Evolutionary conservation across 1,140 invertebrate species (phyloP).

Genomic region (Drosophila lacteicornis): DNA sequence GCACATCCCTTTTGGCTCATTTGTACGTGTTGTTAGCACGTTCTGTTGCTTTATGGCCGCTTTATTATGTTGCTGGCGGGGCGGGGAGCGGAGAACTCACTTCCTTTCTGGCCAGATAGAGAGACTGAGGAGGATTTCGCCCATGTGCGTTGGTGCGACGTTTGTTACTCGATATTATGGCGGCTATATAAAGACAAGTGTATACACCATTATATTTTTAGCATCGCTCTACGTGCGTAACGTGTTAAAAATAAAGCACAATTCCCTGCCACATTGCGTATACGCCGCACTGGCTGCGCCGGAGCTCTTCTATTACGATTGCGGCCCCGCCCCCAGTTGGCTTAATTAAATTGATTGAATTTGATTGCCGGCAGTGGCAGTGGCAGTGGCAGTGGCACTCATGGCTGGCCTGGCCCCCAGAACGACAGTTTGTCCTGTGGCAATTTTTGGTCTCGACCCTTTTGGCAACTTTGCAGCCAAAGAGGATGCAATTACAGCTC

Average conservation of each 20-base stretch:
- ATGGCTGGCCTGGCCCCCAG: background rate
- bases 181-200: slow-evolving; percentile 75
- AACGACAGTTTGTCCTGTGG: slow-evolving; percentile 19
- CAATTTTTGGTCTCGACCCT: slow-evolving; percentile 12
- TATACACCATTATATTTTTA: slow-evolving; percentile 76
- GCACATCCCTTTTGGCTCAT: slow-evolving; percentile 72
- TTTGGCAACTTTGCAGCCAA: slow-evolving; percentile 16
- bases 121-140: background rate
- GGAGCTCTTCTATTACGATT: slow-evolving; percentile 21
- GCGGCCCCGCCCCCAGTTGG: slow-evolving; percentile 19
- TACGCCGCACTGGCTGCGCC: slow-evolving; percentile 41
- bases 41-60: slow-evolving; percentile 77
- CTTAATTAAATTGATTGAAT: slow-evolving; percentile 83
- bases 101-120: slow-evolving; percentile 33
- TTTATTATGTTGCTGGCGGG: slow-evolving; percentile 70
- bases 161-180: slow-evolving; percentile 81
- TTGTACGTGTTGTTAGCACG: slow-evolving; percentile 81
- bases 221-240: slow-evolving; percentile 77
- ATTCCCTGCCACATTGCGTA: slow-evolving; percentile 60
- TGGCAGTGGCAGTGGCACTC: slow-evolving; percentile 5
- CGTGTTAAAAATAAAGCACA: slow-evolving; percentile 79
- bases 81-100: slow-evolving; percentile 7
- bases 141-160: slow-evolving; percentile 36
- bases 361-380: slow-evolving; percentile 62
- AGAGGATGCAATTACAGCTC: slow-evolving; percentile 43